Evolutionary conservation across 2,797 vertebrate species (phyloP).

Genomic region (Glyptemys insculpta): DNA sequence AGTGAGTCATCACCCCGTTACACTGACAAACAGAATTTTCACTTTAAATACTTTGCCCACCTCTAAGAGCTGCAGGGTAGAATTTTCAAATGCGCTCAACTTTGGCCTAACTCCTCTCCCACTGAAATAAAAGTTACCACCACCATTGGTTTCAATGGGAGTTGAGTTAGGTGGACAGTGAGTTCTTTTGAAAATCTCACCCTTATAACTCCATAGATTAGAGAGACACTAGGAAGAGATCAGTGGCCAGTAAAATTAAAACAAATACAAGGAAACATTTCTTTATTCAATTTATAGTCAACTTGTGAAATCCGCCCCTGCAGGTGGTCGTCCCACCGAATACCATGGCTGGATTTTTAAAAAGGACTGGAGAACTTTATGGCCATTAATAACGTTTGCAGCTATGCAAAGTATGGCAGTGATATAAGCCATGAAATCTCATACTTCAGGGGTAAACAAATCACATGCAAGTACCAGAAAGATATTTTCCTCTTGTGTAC

Average conservation of each 20-base stretch:
- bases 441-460: neutral
- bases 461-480: neutral
- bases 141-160: neutral
- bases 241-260: slow-evolving; percentile 22
- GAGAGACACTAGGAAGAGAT: neutral
- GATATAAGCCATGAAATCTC: slow-evolving; percentile 46
- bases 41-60: neutral
- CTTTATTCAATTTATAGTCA: slow-evolving; percentile 9
- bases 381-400: slow-evolving; percentile 11
- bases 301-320: slow-evolving; percentile 33
- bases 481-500: neutral
- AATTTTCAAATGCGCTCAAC: neutral
- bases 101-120: slow-evolving; percentile 15
- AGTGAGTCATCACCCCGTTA: too few species aligned
- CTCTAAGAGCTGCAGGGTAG: too few species aligned
- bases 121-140: slow-evolving; percentile 16
- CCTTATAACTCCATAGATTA: neutral
- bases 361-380: slow-evolving; percentile 12
- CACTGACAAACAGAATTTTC: slow-evolving; percentile 40
- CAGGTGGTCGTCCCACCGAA: slow-evolving; percentile 33
- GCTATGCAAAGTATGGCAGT: slow-evolving; percentile 45
- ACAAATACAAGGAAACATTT: neutral
- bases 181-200: slow-evolving; percentile 14
- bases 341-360: neutral
- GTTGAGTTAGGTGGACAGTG: slow-evolving; percentile 19